Conservation (phyloP, 2,888 invertebrate genomes). For the Octodonta nipae region DNA sequence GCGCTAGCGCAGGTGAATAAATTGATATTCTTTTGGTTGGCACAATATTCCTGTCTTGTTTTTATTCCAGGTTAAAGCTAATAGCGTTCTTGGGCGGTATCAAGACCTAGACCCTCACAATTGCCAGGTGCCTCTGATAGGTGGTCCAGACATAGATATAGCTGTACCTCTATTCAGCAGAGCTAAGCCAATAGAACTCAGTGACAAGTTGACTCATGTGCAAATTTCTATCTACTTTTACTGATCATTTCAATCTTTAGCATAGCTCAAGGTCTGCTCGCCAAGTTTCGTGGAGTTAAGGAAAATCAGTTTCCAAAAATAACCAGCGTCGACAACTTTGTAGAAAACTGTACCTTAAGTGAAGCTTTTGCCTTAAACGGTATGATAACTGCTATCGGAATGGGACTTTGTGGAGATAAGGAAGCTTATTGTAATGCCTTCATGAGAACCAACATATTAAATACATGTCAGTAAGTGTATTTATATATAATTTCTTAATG, state of each 20-base stretch:
- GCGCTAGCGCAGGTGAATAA: conserved; percentile 24
- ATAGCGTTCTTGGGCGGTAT: conserved; percentile 47
- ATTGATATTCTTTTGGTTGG: conserved; percentile 1
- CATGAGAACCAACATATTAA: conserved; percentile 23
- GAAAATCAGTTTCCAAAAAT: conserved; percentile 14
- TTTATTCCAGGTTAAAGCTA: conserved; percentile 39
- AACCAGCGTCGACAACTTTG: conserved; percentile 9
- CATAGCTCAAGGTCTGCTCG: conserved; percentile 12
- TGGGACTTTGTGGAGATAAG: conserved; percentile 28
- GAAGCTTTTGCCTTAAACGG: conserved; percentile 28
- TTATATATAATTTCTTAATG: too few relatives aligned
- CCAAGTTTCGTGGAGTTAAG: conserved; percentile 17
- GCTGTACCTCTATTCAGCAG: conserved; percentile 52
- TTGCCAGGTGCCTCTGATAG: conserved; percentile 49
- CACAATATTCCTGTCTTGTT: background rate
- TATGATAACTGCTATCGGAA: conserved; percentile 26
- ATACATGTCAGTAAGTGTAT: conserved; percentile 25
- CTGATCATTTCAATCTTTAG: conserved; percentile 4
- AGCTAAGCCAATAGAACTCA: conserved; percentile 34
- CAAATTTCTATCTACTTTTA: background rate
- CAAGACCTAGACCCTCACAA: conserved; percentile 43
- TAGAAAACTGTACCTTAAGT: conserved; percentile 11
- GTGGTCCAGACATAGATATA: conserved; percentile 51
- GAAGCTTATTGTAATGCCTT: conserved; percentile 23
- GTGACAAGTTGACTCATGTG: conserved; percentile 7